These are phyloP conservation scores for Sardinella longiceps DNA, from an alignment of 2,797 vertebrate species.

Conservation along the genomic window DNA sequence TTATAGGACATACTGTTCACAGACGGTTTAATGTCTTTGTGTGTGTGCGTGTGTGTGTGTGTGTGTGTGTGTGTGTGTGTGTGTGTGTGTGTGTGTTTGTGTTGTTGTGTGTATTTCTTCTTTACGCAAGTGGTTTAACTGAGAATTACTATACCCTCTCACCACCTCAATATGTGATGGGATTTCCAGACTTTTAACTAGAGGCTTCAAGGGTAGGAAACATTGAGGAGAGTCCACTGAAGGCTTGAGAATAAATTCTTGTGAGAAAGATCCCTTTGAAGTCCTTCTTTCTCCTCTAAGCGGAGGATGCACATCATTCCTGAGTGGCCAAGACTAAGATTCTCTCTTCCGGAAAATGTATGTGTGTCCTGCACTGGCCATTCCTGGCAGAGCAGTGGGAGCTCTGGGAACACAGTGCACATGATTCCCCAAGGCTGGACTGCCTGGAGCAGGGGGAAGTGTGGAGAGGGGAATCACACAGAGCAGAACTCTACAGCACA, in stretches of 20 bases:
- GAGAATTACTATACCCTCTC: not conserved
- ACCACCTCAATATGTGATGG: not conserved
- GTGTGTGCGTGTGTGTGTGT: too few relatives aligned
- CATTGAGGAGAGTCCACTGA: not conserved
- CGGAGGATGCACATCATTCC: not conserved
- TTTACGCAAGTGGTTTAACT: too few relatives aligned
- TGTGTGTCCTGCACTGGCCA: not conserved
- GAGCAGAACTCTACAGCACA: not conserved
- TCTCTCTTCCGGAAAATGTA: not conserved
- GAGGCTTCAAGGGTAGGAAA: not conserved
- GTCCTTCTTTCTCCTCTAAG: not conserved
- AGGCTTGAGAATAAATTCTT: not conserved
- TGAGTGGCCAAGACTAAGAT: not conserved
- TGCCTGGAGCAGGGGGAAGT: not conserved
- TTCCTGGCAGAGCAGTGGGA: not conserved
- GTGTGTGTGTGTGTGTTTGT: too few relatives aligned
- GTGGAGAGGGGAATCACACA: not conserved
- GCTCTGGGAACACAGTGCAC: not conserved
- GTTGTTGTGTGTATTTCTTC: too few relatives aligned
- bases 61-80: too few relatives aligned
- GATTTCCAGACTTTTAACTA: not conserved
- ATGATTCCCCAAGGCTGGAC: not conserved
- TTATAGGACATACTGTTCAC: too few relatives aligned
- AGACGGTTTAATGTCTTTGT: too few relatives aligned
- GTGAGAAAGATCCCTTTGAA: not conserved